Conservation (phyloP, 92 coral and sea anemone genomes). For the Anthopleura xanthogrammica region DNA sequence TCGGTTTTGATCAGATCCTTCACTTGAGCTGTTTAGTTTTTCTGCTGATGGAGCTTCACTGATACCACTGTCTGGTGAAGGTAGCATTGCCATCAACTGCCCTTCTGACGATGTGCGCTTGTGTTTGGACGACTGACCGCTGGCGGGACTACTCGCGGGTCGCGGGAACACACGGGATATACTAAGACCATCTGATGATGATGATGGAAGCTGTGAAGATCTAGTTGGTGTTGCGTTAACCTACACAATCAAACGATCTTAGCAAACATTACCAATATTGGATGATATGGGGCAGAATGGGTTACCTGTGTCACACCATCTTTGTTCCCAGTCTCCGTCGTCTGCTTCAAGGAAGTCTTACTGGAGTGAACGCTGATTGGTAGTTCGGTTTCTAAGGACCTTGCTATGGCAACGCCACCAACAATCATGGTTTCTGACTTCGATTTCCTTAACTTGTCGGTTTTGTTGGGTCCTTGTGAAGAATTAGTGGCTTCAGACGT, state of each 20-base stretch:
- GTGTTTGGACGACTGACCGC: constrained; percentile 39
- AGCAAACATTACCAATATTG: neutral
- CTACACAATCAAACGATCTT: neutral
- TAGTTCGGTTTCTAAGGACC: constrained; percentile 42
- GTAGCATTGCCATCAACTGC: constrained; percentile 36
- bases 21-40: constrained; percentile 65
- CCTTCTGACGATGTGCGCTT: constrained; percentile 83
- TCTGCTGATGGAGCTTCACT: constrained; percentile 55
- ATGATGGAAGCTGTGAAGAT: neutral
- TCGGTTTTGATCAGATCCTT: constrained; percentile 45
- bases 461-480: constrained; percentile 54
- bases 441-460: constrained; percentile 69
- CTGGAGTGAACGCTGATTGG: constrained; percentile 77
- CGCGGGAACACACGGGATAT: constrained; percentile 86
- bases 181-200: constrained; percentile 33
- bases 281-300: neutral
- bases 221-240: neutral
- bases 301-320: constrained; percentile 24
- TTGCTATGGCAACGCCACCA: constrained; percentile 94
- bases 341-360: constrained; percentile 53
- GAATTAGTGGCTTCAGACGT: neutral
- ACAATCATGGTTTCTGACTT: constrained; percentile 89
- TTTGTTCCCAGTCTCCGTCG: constrained; percentile 26
- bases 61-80: constrained; percentile 70
- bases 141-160: constrained; percentile 83